Conservation (phyloP, 2,797 vertebrate genomes). For the Fistularia commersonii region DNA sequence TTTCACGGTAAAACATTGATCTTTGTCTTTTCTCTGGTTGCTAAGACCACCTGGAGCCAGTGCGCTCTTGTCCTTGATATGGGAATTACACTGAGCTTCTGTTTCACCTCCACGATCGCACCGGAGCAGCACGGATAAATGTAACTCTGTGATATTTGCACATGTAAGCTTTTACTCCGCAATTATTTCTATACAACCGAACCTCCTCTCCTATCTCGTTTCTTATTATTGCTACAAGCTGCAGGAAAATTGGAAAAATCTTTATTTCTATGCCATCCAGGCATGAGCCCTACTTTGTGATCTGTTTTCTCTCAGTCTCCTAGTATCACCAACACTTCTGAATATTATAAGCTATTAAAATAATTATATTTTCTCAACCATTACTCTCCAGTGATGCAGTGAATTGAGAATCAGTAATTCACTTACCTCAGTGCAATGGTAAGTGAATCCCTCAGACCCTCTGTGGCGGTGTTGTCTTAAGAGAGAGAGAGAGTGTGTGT, state of each 20-base stretch:
- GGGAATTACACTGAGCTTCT: conserved; percentile 32
- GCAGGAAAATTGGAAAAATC: conserved; percentile 34
- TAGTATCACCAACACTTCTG: conserved; percentile 20
- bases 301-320: conserved; percentile 54
- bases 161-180: conserved; percentile 43
- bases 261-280: conserved; percentile 17
- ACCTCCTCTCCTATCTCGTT: conserved; percentile 38
- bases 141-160: conserved; percentile 16
- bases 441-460: conserved; percentile 39
- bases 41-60: too few species aligned
- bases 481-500: conserved; percentile 20
- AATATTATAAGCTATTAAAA: conserved; percentile 51
- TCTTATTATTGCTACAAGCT: conserved; percentile 43
- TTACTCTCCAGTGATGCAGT: conserved; percentile 42
- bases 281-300: conserved; percentile 32
- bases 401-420: conserved; percentile 41
- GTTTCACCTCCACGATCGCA: conserved; percentile 36
- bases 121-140: conserved; percentile 8
- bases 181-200: conserved; percentile 32
- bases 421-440: conserved; percentile 34
- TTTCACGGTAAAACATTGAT: too few species aligned
- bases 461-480: conserved; percentile 43
- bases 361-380: conserved; percentile 59
- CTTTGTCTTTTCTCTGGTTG: too few species aligned
- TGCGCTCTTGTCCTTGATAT: too few species aligned